Percentiles rank a stretch among this genome's conserved stretches.
phyloP scores from a whole-genome alignment of 2,797 vertebrate genomes.

The Australoheros facetus region DNA sequence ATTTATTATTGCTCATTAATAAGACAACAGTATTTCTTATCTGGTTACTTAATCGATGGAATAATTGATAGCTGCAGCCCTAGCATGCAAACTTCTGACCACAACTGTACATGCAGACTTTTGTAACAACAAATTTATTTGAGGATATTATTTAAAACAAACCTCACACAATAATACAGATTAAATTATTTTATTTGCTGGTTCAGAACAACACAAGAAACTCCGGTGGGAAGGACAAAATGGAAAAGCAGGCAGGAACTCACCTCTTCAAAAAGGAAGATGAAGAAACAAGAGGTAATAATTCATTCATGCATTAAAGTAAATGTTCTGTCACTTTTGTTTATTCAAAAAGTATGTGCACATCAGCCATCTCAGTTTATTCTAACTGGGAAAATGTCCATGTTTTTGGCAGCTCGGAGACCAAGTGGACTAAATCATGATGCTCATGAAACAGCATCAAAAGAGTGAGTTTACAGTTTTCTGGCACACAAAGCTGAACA shows the following conservation, averaged over 20 bases:
- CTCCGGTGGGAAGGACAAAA: constrained; percentile 13
- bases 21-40: no score
- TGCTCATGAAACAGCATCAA: neutral
- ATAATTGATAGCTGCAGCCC: no score
- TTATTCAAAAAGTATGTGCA: neutral
- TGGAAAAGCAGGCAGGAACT: neutral
- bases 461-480: constrained; percentile 58
- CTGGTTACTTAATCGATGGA: no score
- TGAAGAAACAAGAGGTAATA: constrained; percentile 30
- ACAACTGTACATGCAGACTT: neutral
- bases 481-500: neutral
- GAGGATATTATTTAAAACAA: neutral
- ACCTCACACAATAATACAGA: neutral
- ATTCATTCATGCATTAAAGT: neutral
- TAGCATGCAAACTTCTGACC: neutral
- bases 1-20: no score
- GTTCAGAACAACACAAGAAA: constrained; percentile 41
- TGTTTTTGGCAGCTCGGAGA: constrained; percentile 47
- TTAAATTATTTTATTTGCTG: neutral
- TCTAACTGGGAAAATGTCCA: neutral
- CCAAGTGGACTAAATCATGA: constrained; percentile 5
- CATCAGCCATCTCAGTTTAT: neutral
- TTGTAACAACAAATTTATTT: neutral
- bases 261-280: constrained; percentile 4
- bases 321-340: neutral